Percentiles rank a stretch among this genome's conserved stretches.
These are phyloP conservation scores for Cyrtorhinus lividipennis DNA, from an alignment of 1,140 invertebrate genomes.

Conservation along the genomic window DNA sequence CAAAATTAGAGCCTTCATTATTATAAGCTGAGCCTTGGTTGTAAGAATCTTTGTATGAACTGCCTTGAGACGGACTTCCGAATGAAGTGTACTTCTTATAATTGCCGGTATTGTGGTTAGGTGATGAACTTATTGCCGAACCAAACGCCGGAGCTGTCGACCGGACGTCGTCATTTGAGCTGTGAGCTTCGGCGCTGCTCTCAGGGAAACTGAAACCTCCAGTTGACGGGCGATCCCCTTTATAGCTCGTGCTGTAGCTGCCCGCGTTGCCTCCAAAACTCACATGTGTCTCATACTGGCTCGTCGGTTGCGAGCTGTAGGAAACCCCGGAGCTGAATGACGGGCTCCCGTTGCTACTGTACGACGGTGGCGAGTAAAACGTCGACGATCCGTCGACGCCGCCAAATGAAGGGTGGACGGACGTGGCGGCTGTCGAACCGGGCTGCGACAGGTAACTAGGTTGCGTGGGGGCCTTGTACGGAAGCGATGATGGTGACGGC, in stretches of 20 bases:
- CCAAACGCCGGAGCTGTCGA: background rate
- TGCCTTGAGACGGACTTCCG: background rate
- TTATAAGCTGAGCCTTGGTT: too few species aligned
- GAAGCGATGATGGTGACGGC: background rate
- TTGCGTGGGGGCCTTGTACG: background rate
- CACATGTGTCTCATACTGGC: background rate
- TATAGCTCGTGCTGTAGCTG: slow-evolving; percentile 7
- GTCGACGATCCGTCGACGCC: background rate
- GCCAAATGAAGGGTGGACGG: background rate
- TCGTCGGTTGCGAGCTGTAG: background rate
- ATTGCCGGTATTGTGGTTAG: too few species aligned
- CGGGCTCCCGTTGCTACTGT: background rate
- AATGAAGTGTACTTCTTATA: background rate
- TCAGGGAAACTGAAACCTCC: background rate
- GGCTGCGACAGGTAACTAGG: background rate
- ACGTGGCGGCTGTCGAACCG: background rate
- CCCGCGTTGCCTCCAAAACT: background rate
- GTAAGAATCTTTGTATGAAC: background rate
- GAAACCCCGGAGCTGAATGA: background rate
- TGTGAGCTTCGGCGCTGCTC: background rate
- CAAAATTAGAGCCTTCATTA: too few species aligned
- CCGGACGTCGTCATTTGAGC: background rate
- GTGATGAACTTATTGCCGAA: background rate
- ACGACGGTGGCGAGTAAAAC: background rate
- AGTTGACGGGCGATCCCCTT: background rate